These are phyloP conservation scores for Lamprotornis superbus DNA, from an alignment of 2,113 vertebrate species.

Conservation along the genomic window DNA sequence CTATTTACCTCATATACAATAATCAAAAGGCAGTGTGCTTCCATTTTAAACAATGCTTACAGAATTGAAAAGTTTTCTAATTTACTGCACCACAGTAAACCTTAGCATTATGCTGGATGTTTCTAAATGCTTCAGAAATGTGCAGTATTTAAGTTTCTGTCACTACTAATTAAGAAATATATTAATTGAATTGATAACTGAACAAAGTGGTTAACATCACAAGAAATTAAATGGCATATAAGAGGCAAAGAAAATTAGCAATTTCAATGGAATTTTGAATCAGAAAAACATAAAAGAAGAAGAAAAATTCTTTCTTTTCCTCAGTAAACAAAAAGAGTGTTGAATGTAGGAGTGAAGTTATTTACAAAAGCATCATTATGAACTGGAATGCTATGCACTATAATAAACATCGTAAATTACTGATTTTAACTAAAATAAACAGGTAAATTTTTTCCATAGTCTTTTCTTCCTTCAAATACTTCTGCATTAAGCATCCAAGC, in stretches of 20 bases:
- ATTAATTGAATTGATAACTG: conserved; percentile 45
- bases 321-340: neutral
- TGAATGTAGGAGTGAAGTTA: neutral
- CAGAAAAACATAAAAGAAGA: neutral
- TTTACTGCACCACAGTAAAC: neutral
- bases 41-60: neutral
- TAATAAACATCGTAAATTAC: neutral
- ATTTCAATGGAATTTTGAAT: conserved; percentile 30
- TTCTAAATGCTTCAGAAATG: neutral
- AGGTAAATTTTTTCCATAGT: neutral
- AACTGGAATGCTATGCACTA: neutral
- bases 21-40: neutral
- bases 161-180: neutral
- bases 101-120: neutral
- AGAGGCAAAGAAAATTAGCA: neutral
- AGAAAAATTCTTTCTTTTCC: neutral
- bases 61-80: neutral
- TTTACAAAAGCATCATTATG: neutral
- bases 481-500: neutral
- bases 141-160: neutral
- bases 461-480: neutral
- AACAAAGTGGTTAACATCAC: conserved; percentile 41
- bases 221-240: neutral
- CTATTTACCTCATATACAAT: neutral
- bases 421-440: neutral